Percentiles rank a stretch among this genome's conserved stretches.
These are phyloP conservation scores for Melikaiella ostensackeni DNA, from an alignment of 2,888 invertebrate genomes.

Conservation along the genomic window DNA sequence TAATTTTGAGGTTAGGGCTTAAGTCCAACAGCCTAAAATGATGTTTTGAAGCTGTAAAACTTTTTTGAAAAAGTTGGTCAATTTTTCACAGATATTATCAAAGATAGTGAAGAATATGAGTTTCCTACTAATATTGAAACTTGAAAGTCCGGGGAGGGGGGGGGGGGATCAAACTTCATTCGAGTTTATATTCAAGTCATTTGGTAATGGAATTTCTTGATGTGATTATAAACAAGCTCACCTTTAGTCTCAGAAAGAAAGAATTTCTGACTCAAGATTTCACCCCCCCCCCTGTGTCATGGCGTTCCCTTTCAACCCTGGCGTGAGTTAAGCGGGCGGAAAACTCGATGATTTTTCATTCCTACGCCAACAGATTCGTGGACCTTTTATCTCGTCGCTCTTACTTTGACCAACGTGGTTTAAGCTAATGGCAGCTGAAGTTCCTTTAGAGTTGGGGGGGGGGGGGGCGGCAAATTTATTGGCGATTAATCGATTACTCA, in stretches of 20 bases:
- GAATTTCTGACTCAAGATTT: not conserved
- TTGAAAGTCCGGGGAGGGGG: too few relatives aligned
- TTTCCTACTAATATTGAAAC: too few relatives aligned
- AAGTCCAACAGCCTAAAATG: too few relatives aligned
- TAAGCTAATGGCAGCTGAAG: constrained; percentile 31
- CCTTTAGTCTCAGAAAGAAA: constrained; percentile 17
- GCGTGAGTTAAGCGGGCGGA: constrained; percentile 16
- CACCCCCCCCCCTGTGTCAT: not conserved
- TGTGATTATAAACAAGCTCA: constrained; percentile 10
- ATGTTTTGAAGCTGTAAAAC: too few relatives aligned
- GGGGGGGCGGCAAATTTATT: not conserved
- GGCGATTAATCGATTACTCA: constrained; percentile 11
- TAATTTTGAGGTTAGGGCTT: too few relatives aligned
- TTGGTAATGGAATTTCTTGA: not conserved
- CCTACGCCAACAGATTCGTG: not conserved
- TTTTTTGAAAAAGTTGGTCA: too few relatives aligned
- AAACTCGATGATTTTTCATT: constrained; percentile 25
- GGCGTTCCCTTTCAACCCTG: not conserved
- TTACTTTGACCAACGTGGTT: constrained; percentile 32
- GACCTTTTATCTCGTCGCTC: constrained; percentile 29
- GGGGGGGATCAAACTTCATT: not conserved
- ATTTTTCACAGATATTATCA: too few relatives aligned
- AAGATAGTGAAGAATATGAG: too few relatives aligned
- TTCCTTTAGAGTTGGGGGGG: not conserved
- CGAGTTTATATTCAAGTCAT: not conserved